These are phyloP conservation scores for Tenebrosternarchus preto DNA, from an alignment of 2,113 vertebrate genomes.

Conservation along the genomic window DNA sequence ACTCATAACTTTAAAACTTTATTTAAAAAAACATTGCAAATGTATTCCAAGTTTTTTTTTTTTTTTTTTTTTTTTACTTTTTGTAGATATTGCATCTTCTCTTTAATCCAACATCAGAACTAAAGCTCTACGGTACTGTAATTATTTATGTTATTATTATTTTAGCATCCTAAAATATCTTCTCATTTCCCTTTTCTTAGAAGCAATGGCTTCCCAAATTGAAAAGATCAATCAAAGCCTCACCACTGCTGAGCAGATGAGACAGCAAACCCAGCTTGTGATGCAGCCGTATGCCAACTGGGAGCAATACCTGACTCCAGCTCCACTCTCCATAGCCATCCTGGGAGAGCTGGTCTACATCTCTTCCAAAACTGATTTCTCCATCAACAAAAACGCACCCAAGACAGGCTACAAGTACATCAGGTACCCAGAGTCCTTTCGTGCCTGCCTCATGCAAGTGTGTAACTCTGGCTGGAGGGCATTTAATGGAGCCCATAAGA, in stretches of 20 bases:
- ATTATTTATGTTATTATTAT: too few species aligned
- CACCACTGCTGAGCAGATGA: slow-evolving; percentile 48
- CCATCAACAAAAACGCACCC: slow-evolving; percentile 50
- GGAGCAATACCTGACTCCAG: slow-evolving; percentile 62
- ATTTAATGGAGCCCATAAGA: slow-evolving; percentile 45
- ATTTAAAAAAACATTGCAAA: too few species aligned
- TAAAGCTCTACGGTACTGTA: too few species aligned
- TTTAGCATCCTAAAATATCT: too few species aligned
- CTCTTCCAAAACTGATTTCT: slow-evolving; percentile 52
- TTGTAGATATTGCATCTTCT: too few species aligned
- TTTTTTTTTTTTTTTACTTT: too few species aligned
- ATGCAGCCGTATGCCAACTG: slow-evolving; percentile 63
- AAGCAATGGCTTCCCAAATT: slow-evolving; percentile 21
- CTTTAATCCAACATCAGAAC: too few species aligned
- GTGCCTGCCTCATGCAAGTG: slow-evolving; percentile 56
- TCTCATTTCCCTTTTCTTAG: not conserved
- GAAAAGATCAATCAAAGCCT: slow-evolving; percentile 35
- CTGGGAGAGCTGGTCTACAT: slow-evolving; percentile 56
- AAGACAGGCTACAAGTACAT: slow-evolving; percentile 50
- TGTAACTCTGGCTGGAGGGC: slow-evolving; percentile 51
- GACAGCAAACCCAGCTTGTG: slow-evolving; percentile 47
- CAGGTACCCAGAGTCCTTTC: slow-evolving; percentile 57
- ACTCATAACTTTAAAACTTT: too few species aligned
- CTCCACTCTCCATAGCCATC: slow-evolving; percentile 60
- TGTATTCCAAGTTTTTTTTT: too few species aligned